phyloP scores from a whole-genome alignment of 1,140 invertebrate genomes.

The Doryteuthis pealeii region DNA sequence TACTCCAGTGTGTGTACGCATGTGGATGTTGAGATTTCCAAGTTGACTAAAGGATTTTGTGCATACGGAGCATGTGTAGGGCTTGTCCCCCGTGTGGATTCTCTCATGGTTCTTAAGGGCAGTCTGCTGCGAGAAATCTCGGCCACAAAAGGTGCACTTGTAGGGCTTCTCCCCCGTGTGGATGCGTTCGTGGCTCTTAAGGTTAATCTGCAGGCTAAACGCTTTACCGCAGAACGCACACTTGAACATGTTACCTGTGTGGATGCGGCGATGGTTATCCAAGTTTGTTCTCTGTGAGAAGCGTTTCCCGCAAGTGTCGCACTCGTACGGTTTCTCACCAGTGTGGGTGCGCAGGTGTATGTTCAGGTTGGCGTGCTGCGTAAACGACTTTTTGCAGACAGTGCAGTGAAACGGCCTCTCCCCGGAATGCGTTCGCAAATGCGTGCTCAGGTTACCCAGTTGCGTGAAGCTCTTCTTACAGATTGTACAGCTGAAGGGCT shows the following conservation, averaged over 20 bases:
- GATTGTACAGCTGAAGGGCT: conserved; percentile 31
- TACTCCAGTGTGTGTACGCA: conserved; percentile 86
- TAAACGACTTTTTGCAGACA: conserved; percentile 20
- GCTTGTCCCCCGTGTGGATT: conserved; percentile 77
- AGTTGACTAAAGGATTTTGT: conserved; percentile 86
- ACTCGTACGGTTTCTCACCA: conserved; percentile 35
- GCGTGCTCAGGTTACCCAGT: conserved; percentile 57
- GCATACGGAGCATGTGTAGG: conserved; percentile 83
- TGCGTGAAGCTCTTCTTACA: conserved; percentile 50
- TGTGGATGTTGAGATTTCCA: conserved; percentile 85
- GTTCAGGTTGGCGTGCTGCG: conserved; percentile 18
- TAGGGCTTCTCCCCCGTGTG: conserved; percentile 82
- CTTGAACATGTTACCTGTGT: conserved; percentile 9
- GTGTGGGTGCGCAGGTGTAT: conserved; percentile 63
- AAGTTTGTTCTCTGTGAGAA: conserved; percentile 20
- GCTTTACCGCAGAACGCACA: conserved; percentile 18
- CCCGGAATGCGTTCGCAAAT: conserved; percentile 66
- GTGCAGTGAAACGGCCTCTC: conserved; percentile 75
- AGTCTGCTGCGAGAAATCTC: conserved; percentile 18
- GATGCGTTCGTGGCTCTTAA: conserved; percentile 60
- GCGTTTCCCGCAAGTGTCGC: conserved; percentile 49
- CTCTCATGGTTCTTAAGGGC: conserved; percentile 66
- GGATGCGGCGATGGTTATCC: conserved; percentile 16
- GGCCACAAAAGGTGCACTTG: conserved; percentile 30
- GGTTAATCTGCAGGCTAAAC: conserved; percentile 15